Conservation (phyloP, 2,797 vertebrate genomes). For the Spinus pinus region DNA sequence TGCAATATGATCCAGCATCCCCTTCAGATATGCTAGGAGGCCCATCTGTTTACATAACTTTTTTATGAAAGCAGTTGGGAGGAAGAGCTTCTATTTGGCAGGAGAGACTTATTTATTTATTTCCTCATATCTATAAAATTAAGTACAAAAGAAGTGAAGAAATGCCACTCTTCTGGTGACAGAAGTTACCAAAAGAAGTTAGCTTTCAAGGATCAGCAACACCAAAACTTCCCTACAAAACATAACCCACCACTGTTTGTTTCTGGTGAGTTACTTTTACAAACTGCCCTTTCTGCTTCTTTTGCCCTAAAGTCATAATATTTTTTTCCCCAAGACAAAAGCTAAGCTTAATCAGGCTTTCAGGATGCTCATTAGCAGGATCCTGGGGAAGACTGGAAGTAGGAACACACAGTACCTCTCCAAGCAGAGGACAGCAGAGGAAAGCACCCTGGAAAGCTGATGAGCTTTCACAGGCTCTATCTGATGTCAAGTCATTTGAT, state of each 20-base stretch:
- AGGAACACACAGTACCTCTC: neutral
- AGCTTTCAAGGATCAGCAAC: neutral
- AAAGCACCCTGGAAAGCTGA: neutral
- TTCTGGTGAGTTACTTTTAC: neutral
- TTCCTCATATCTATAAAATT: neutral
- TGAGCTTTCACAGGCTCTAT: neutral
- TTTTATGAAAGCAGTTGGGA: neutral
- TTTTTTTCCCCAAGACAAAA: neutral
- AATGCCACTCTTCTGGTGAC: neutral
- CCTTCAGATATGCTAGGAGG: slow-evolving; percentile 25
- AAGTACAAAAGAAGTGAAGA: neutral
- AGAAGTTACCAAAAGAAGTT: neutral
- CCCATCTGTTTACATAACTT: slow-evolving; percentile 18
- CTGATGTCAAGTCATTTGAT: neutral
- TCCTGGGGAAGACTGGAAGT: neutral
- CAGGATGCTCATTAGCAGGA: neutral
- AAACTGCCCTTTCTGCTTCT: neutral
- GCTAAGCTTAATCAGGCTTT: neutral
- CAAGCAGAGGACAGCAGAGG: neutral
- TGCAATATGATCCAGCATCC: neutral
- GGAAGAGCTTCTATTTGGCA: neutral
- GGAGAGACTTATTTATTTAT: neutral
- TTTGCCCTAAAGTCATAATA: neutral
- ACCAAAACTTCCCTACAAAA: neutral
- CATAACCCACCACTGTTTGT: neutral